Base-by-base conservation (phyloP, 2,113 vertebrate species). In the Zeus faber region DNA sequence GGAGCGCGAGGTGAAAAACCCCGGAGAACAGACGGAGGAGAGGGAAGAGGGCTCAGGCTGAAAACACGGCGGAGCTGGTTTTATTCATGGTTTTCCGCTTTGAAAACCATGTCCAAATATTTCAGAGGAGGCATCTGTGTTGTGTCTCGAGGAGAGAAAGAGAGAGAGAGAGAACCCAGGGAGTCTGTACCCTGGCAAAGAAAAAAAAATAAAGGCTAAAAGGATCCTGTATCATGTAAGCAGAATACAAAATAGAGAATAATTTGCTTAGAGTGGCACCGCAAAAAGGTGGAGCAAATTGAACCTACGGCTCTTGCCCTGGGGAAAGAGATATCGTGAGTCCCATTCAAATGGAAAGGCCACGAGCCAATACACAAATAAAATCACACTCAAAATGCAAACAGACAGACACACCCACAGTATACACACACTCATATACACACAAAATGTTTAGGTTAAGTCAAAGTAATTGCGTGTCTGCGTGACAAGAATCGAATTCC, bases 401-500 rank as follows among this genome's bases (percentile, higher is more conserved):
- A 33, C 44, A 25, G 8, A 22, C 44, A 39, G 10, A 21, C 16
- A 33, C 31, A 37, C 17, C 37, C 17, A 39, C 16, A 39, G n/a
- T 8, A 25, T 3, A 24, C 17, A 35, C 22, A 52, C n/a, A 21
- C 21, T 37, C 50, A 24, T 33, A 39, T 10, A 39, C 13, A 53
- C 21, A 39, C 21, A 53, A 29, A 40, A n/a, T 49, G 43, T 52
- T 50, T 43, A 60, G 22, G 29, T 7, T 59, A 44, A 71, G 47
- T 74, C 49, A 58, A 16, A 54, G 53, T 26, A 73, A 65, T 64
- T 50, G 22, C 35, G 22, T 25, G 25, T 63, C 46, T 75, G 29
- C 67, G 56, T 68, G 60, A 77, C 57, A 64, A 49, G 45, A 68
- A 58, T 64, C 51, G 44, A 69, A 75, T 70, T 70, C 24, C 43